phyloP scores from a whole-genome alignment of 2,797 vertebrate genomes.

The Ficedula albicollis region DNA sequence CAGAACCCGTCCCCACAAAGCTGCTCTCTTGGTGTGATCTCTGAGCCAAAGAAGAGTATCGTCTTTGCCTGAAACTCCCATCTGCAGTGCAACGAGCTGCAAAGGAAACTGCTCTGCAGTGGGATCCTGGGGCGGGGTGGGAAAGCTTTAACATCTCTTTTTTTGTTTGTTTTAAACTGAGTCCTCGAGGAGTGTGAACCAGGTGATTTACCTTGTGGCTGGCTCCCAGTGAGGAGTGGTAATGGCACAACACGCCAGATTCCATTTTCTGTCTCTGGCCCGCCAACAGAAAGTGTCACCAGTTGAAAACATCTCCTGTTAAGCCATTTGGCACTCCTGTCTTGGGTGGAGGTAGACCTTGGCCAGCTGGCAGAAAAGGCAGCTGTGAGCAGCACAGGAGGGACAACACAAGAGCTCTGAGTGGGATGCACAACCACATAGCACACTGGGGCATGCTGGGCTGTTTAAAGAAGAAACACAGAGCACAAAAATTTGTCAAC shows the following conservation, averaged over 20 bases:
- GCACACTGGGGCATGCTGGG: background rate
- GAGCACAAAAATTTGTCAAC: background rate
- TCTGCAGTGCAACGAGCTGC: background rate
- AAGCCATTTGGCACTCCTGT: constrained; percentile 7
- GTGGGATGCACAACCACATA: background rate
- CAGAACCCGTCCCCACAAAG: background rate
- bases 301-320: background rate
- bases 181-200: background rate
- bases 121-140: background rate
- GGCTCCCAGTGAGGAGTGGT: background rate
- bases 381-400: constrained; percentile 5
- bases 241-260: background rate
- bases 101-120: background rate
- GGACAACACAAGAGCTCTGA: background rate
- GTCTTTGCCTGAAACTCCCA: background rate
- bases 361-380: background rate
- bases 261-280: background rate
- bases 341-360: background rate
- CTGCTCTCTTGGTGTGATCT: background rate
- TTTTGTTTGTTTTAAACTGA: background rate
- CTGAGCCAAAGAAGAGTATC: background rate
- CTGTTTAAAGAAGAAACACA: background rate
- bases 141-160: background rate
- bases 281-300: background rate
- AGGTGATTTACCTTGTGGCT: constrained; percentile 1